Evolutionary conservation across 2,888 invertebrate genomes (phyloP).

Genomic region (Tetropium fuscum): DNA sequence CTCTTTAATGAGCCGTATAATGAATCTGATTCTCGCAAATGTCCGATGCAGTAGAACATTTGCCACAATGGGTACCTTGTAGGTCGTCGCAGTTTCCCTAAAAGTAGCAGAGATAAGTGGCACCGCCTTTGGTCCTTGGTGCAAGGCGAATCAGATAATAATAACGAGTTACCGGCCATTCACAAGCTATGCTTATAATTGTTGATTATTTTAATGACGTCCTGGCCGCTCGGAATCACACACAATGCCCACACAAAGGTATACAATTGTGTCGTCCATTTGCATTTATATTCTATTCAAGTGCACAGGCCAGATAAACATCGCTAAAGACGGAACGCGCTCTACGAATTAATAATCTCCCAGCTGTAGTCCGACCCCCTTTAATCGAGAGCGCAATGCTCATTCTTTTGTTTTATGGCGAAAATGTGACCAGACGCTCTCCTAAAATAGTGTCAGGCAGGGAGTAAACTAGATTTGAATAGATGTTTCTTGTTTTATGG

Average conservation of each 20-base stretch:
- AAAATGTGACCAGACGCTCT: slow-evolving; percentile 7
- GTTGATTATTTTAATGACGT: slow-evolving; percentile 66
- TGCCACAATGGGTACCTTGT: slow-evolving; percentile 43
- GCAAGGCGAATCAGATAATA: slow-evolving; percentile 59
- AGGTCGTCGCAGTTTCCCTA: slow-evolving; percentile 49
- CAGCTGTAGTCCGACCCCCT: slow-evolving; percentile 28
- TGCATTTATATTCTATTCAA: slow-evolving; percentile 66
- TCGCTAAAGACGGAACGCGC: slow-evolving; percentile 61
- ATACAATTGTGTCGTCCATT: slow-evolving; percentile 65
- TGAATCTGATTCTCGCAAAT: slow-evolving; percentile 39
- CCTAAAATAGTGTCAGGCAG: slow-evolving; percentile 18
- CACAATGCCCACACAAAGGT: slow-evolving; percentile 64
- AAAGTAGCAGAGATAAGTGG: slow-evolving; percentile 54
- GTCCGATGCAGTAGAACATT: slow-evolving; percentile 34
- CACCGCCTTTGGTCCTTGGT: slow-evolving; percentile 52
- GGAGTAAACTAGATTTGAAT: slow-evolving; percentile 23
- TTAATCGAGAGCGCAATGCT: slow-evolving; percentile 18
- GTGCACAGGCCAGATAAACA: slow-evolving; percentile 63
- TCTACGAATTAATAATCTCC: slow-evolving; percentile 62
- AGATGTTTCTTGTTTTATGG: slow-evolving; percentile 17
- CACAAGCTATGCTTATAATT: slow-evolving; percentile 61
- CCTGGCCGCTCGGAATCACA: slow-evolving; percentile 60
- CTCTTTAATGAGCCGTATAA: slow-evolving; percentile 43
- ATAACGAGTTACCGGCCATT: slow-evolving; percentile 56
- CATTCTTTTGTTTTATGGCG: slow-evolving; percentile 9